phyloP scores from a whole-genome alignment of 2,113 vertebrate species.

The Sisor rabdophorus region DNA sequence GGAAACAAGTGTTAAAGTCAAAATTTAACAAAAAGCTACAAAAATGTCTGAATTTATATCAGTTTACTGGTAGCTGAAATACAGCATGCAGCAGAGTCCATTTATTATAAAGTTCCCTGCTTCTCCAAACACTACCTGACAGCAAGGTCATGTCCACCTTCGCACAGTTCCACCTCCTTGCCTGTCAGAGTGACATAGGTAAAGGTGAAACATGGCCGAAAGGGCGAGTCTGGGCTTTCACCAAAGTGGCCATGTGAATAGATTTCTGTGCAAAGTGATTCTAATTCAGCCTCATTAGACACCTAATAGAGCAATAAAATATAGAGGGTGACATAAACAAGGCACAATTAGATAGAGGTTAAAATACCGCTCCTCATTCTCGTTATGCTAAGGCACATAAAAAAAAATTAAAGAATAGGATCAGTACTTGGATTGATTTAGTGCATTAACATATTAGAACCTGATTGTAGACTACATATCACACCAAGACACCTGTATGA shows the following conservation, averaged over 20 bases:
- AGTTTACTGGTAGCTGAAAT: background rate
- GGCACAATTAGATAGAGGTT: background rate
- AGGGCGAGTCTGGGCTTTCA: conserved; percentile 90
- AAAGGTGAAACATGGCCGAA: conserved; percentile 88
- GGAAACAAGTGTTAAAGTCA: conserved; percentile 22
- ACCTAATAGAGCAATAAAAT: conserved; percentile 65
- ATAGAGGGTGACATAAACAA: background rate
- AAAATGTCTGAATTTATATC: background rate
- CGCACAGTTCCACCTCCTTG: conserved; percentile 92
- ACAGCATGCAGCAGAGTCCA: background rate
- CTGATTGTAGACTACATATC: too few species aligned
- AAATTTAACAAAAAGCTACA: background rate
- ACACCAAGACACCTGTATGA: too few species aligned
- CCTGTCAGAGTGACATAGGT: conserved; percentile 89
- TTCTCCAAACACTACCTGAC: conserved; percentile 73
- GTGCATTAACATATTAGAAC: too few species aligned
- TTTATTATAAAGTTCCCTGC: background rate
- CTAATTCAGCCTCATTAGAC: conserved; percentile 84
- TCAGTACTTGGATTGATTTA: too few species aligned
- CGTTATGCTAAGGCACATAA: background rate
- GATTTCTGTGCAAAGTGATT: conserved; percentile 89
- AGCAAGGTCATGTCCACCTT: conserved; percentile 78
- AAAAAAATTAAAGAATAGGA: background rate
- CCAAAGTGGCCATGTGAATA: conserved; percentile 85
- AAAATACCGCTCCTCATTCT: background rate